A percentile compares a stretch with the other conserved stretches of the same genome.
Conservation (phyloP, 2,888 invertebrate genomes). For the Chydorus sphaericus region DNA sequence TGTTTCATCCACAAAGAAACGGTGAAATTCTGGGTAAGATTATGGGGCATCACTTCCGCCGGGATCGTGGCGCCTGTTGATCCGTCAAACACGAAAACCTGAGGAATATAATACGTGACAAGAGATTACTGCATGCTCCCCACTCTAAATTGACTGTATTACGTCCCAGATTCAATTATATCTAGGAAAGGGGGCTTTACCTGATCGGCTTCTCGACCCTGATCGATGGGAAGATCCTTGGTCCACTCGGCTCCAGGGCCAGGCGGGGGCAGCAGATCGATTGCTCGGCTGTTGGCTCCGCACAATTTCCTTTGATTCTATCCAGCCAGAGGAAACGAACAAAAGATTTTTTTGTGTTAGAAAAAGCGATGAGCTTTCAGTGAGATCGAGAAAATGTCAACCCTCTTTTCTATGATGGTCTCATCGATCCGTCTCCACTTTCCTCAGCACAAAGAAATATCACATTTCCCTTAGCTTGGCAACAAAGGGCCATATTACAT, state of each 20-base stretch:
- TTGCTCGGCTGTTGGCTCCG: conserved; percentile 64
- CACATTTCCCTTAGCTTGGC: no score
- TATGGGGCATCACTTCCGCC: conserved; percentile 54
- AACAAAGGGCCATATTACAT: background rate
- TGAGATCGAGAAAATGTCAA: no score
- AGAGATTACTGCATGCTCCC: no score
- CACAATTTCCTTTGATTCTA: conserved; percentile 48
- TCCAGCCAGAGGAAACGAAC: background rate
- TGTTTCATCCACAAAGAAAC: conserved; percentile 92
- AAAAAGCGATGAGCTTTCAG: conserved; percentile 1
- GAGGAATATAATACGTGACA: conserved; percentile 24
- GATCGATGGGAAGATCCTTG: conserved; percentile 63
- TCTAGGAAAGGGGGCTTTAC: conserved; percentile 15
- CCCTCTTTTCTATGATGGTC: no score
- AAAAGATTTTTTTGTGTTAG: background rate
- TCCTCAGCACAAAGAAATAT: no score
- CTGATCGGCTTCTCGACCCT: conserved; percentile 57
- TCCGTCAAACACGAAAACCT: conserved; percentile 93
- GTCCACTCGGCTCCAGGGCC: conserved; percentile 64
- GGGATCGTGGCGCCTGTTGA: conserved; percentile 77
- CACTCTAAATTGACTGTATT: background rate
- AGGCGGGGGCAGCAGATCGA: conserved; percentile 73
- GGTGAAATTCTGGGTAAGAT: conserved; percentile 67
- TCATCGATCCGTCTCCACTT: no score
- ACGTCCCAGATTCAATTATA: background rate